Evolutionary conservation across 2,888 invertebrate genomes (phyloP), one percentile per base, ranked within the genome.

Genomic region (Lapara coniferarum): DNA sequence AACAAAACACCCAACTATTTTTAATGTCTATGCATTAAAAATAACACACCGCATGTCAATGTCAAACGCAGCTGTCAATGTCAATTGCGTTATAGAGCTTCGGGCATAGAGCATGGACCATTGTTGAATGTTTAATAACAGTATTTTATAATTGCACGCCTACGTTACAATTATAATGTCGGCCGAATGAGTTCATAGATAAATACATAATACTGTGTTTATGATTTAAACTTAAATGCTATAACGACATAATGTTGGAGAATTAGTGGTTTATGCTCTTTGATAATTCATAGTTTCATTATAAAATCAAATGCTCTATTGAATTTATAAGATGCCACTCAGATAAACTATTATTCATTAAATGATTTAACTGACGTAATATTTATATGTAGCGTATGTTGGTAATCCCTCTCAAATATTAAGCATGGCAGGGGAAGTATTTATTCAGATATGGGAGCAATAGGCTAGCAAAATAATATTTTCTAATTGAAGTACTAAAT

Each of bases 101-200:
- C 10, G 19, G 63, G 19, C 49, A 49, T 63, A 49, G 49, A 49
- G 19, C 16, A 63, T 6, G 49, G 16, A 5, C 12, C 13, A 49
- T 63, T 63, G 63, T 46, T 46, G 4, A 63, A 16, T 63, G 63
- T 46, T 46, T 13, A 63, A 46, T 19, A 19, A 46, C 49, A 46
- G 63, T 49, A 10, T 49, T 63, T 63, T 49, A 14, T 63, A 63
- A 63, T 63, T 63, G 63, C 63, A 63, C 19, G 19, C 49, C 19
- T 25, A 63, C 19, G 13, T 5, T 25, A 49, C 12, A 6, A 63
- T 19, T 19, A 63, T 19, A 25, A 46, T 1, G 12, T 46, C 46
- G 12, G 44, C 8, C 49, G 6, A 49, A 63, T 63, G 2, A 37
- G 13, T 19, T 57, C 13, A 14, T 57, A 57, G 16, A 63, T 46